Percentiles rank a stretch among this genome's conserved stretches.
Evolutionary conservation across 2,797 vertebrate species (phyloP).

Genomic region (Otolemur crassicaudatus): DNA sequence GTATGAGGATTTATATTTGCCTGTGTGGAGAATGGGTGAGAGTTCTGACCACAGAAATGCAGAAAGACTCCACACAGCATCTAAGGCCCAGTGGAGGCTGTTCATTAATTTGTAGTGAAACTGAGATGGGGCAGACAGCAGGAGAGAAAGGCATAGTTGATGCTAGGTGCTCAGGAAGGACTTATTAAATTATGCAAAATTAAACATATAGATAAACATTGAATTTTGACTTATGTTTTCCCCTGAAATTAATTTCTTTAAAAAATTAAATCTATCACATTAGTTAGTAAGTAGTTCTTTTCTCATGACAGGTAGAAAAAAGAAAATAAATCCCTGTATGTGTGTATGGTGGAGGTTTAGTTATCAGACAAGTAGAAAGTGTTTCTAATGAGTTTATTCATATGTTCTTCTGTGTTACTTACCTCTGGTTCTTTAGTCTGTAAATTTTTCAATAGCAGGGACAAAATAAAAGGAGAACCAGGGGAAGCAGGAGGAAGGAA

Average conservation of each 20-base stretch:
- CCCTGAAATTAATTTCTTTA: constrained; percentile 17
- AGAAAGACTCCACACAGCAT: background rate
- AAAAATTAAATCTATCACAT: constrained; percentile 26
- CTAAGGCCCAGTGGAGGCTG: background rate
- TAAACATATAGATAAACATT: background rate
- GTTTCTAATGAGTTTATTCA: background rate
- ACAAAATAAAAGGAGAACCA: background rate
- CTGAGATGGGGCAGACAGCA: background rate
- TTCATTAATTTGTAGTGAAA: background rate
- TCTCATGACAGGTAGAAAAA: constrained; percentile 37
- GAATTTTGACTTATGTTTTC: constrained; percentile 31
- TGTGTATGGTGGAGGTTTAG: background rate
- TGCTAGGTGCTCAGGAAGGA: background rate
- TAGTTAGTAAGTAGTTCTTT: constrained; percentile 13
- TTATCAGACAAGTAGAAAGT: constrained; percentile 3
- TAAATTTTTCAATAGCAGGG: background rate
- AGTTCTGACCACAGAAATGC: background rate
- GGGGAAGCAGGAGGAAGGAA: too few relatives aligned
- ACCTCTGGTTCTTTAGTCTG: background rate
- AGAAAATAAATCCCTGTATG: background rate
- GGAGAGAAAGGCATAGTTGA: background rate
- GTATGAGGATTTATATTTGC: background rate
- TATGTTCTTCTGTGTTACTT: background rate
- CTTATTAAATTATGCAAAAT: constrained; percentile 3
- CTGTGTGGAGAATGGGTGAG: background rate